Evolutionary conservation across 2,888 invertebrate genomes (phyloP).

Genomic region (Caenorhabditis drosophilae): DNA sequence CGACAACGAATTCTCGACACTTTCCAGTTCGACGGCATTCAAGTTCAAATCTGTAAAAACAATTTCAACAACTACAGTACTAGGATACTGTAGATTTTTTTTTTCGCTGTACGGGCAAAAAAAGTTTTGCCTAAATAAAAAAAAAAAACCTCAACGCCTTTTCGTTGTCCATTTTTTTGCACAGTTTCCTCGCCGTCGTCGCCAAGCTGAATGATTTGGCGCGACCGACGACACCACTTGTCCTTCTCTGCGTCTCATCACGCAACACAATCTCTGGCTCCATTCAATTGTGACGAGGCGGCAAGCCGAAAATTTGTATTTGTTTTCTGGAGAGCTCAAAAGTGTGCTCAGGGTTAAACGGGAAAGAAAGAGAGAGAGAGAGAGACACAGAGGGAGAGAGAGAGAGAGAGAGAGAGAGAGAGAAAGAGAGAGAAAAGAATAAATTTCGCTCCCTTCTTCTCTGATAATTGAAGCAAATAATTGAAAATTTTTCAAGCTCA

Average conservation of each 20-base stretch:
- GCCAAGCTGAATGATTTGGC: conserved; percentile 34
- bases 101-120: no score
- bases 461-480: no score
- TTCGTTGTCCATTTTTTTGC: conserved; percentile 35
- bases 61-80: neutral
- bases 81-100: neutral
- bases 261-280: conserved; percentile 10
- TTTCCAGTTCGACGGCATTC: conserved; percentile 40
- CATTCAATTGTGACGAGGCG: no score
- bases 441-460: no score
- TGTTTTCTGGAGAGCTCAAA: no score
- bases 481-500: no score
- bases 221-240: conserved; percentile 3
- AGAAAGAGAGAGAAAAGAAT: no score
- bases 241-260: conserved; percentile 23
- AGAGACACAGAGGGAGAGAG: no score
- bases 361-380: no score
- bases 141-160: conserved; percentile 25
- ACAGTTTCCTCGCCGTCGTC: conserved; percentile 29
- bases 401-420: no score
- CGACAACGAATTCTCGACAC: conserved; percentile 34
- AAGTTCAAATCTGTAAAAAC: conserved; percentile 34
- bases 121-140: conserved; percentile 1
- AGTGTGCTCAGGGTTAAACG: no score
- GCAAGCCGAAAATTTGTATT: no score